Evolutionary conservation across 1,140 invertebrate species (phyloP).

Genomic region (Apolygus lucorum): DNA sequence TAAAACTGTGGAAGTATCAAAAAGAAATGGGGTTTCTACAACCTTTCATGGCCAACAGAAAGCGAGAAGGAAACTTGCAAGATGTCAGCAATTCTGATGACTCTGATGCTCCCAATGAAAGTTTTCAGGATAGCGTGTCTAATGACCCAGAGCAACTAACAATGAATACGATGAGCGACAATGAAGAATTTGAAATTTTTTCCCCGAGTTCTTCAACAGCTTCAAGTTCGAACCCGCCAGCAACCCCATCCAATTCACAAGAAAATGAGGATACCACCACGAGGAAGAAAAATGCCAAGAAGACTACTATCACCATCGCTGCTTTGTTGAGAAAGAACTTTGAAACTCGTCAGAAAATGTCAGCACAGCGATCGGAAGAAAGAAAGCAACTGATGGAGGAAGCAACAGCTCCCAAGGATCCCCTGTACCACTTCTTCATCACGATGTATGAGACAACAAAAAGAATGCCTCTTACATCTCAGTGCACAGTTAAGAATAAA

Average conservation of each 20-base stretch:
- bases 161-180: constrained; percentile 1
- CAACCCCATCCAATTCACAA: background rate
- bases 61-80: background rate
- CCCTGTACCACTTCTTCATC: constrained; percentile 24
- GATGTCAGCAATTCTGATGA: background rate
- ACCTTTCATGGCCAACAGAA: constrained; percentile 12
- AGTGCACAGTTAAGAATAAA: constrained; percentile 13
- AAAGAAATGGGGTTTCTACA: constrained; percentile 23
- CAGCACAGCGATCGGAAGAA: constrained; percentile 13
- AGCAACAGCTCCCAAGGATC: background rate
- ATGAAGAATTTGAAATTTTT: background rate
- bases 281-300: constrained; percentile 1
- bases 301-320: background rate
- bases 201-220: background rate
- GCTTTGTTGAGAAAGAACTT: constrained; percentile 1
- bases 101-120: background rate
- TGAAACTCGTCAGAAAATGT: background rate
- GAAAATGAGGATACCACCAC: background rate
- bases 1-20: constrained; percentile 29
- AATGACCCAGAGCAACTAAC: background rate
- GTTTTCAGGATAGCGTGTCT: background rate
- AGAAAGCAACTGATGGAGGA: constrained; percentile 4
- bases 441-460: constrained; percentile 25
- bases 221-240: background rate
- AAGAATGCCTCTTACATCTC: constrained; percentile 21